Evolutionary conservation across 2,888 invertebrate genomes (phyloP).

Genomic region (Stenichneumon culpator): DNA sequence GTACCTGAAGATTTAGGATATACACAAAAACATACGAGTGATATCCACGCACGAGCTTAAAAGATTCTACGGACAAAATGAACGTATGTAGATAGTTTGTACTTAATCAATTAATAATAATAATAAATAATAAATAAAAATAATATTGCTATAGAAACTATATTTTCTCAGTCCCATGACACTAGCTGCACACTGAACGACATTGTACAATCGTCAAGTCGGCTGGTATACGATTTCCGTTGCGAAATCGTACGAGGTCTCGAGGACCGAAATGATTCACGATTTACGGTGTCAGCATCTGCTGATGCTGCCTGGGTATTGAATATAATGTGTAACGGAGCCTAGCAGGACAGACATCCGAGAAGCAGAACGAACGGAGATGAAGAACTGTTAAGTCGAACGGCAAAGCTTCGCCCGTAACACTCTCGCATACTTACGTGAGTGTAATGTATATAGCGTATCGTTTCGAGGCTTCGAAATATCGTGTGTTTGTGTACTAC

Average conservation of each 20-base stretch:
- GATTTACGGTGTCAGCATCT: constrained; percentile 46
- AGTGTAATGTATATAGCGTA: neutral
- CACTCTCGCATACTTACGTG: neutral
- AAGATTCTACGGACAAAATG: too few relatives aligned
- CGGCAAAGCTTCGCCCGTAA: neutral
- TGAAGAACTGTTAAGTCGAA: constrained; percentile 7
- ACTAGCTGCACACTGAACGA: neutral
- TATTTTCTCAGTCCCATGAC: neutral
- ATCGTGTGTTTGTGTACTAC: constrained; percentile 10
- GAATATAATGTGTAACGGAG: constrained; percentile 20
- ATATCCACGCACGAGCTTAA: too few relatives aligned
- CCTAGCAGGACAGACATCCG: neutral
- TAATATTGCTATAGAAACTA: too few relatives aligned
- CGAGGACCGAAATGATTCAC: constrained; percentile 40
- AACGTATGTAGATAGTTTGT: too few relatives aligned
- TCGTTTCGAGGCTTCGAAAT: constrained; percentile 3
- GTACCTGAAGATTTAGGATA: too few relatives aligned
- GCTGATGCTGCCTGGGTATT: constrained; percentile 43
- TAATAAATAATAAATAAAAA: too few relatives aligned
- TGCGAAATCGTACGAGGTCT: constrained; percentile 41
- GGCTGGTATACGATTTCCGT: constrained; percentile 10
- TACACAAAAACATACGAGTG: too few relatives aligned
- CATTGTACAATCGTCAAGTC: constrained; percentile 5
- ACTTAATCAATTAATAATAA: too few relatives aligned
- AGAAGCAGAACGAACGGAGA: neutral